phyloP scores from a whole-genome alignment of 2,797 vertebrate species.

The Alectoris magna region DNA sequence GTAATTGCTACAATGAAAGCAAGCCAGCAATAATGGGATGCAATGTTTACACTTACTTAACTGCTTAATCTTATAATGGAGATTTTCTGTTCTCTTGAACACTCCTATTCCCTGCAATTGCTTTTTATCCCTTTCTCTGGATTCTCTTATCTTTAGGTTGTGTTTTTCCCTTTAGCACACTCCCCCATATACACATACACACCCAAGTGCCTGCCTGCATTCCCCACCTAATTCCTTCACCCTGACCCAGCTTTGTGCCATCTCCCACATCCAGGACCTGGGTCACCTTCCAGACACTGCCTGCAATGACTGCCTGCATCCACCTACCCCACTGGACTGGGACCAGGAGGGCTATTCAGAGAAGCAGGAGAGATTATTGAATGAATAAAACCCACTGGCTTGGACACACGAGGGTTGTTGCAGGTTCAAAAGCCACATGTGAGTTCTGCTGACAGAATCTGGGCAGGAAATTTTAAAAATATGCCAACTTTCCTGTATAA shows the following conservation, averaged over 20 bases:
- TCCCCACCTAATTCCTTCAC: background rate
- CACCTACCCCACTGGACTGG: background rate
- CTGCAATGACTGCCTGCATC: background rate
- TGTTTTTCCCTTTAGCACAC: background rate
- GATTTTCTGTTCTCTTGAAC: background rate
- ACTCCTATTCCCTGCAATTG: too few species aligned
- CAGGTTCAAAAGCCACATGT: background rate
- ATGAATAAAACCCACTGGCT: background rate
- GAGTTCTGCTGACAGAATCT: constrained; percentile 34
- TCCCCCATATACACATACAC: background rate
- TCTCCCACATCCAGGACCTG: background rate
- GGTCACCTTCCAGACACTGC: background rate
- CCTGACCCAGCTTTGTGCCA: background rate
- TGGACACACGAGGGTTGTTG: background rate
- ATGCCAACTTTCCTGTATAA: background rate
- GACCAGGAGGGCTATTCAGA: background rate
- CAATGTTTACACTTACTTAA: background rate
- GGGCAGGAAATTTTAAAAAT: constrained; percentile 22
- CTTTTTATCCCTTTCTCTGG: background rate
- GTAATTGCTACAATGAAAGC: background rate
- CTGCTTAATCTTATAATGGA: background rate
- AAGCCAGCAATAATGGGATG: background rate
- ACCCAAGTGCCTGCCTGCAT: background rate
- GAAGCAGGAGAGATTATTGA: background rate
- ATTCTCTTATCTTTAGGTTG: background rate